Base-by-base conservation (phyloP, 2,888 invertebrate species). In the Sympetrum striolatum region DNA sequence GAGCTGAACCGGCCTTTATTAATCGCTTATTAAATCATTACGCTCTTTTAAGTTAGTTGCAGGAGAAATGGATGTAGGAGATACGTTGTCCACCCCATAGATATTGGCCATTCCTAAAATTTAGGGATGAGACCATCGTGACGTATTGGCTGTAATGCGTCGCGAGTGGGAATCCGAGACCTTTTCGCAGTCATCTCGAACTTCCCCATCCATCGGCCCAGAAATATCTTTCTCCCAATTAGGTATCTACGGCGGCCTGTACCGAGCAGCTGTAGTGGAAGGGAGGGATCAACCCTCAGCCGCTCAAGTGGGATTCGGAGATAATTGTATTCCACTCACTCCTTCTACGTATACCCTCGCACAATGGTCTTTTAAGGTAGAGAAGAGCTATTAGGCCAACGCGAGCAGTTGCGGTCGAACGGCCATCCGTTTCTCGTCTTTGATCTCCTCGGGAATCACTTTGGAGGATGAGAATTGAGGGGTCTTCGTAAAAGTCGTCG, bases 311-410 rank as follows among this genome's bases (percentile, higher is more conserved):
- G 39, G 86, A 64, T 64, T 60, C 64, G 60, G 86, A 64, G 60
- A 86, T 86, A 86, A 86, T 86, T 86, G 86, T 86, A 60, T 86
- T 86, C 86, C 60, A 60, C 25, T 82, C 58, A 60, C n/a, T n/a
- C 82, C 82, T 4, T 53, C 31, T 12, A 15, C 12, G 18, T 60
- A 22, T 22, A 14, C 35, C 25, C 60, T 18, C 10, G 15, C 35
- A 60, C 64, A 86, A 86, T 64, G 64, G 86, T 44, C 48, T 81
- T 81, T 81, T 81, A 44, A 44, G 25, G 48, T 39, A 48, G 44
- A 73, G 64, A n/a, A n/a, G 60, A n/a, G 73, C 73, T 73, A 25
- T 73, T 73, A 25, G 82, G 58, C 58, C 10, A 25, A 37, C 4
- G 39, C 39, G 53, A 53, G 44, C 12, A 48, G n/a, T 25, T 15